Conservation (phyloP, 2,113 vertebrate genomes). For the Pardalotus punctatus region DNA sequence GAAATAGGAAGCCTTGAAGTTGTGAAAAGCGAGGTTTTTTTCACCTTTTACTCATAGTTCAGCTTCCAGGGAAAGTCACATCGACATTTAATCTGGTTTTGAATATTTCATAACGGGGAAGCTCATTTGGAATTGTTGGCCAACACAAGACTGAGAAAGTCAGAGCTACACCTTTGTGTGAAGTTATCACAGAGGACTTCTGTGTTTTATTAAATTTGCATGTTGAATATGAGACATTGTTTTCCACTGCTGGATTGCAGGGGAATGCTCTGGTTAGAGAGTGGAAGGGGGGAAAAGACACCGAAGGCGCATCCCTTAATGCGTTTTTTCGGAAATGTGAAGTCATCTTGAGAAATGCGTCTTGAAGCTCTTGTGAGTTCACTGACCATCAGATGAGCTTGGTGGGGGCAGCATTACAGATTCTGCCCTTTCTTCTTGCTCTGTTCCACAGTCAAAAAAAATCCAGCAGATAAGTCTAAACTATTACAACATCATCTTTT, state of each 20-base stretch:
- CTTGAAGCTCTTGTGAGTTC: not conserved
- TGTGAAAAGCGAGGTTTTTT: not conserved
- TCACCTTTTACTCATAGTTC: not conserved
- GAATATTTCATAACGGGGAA: not conserved
- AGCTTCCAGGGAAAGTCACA: not conserved
- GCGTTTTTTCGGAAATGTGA: not conserved
- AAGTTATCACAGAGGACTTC: not conserved
- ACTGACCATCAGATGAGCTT: not conserved
- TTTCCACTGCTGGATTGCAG: not conserved
- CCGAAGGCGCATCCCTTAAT: not conserved
- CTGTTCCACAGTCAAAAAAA: not conserved
- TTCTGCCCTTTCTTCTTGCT: not conserved
- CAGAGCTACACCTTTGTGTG: not conserved
- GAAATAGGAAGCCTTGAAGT: not conserved
- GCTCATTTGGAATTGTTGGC: not conserved
- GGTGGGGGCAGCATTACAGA: not conserved
- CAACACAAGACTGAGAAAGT: not conserved
- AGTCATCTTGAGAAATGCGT: not conserved
- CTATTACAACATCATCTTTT: not conserved
- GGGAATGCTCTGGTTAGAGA: not conserved
- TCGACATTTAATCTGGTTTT: not conserved
- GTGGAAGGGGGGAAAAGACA: not conserved
- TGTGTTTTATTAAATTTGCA: not conserved
- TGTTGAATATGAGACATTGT: not conserved
- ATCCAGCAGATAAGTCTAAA: not conserved